Percentiles rank a stretch among this genome's conserved stretches.
Evolutionary conservation across 1,140 invertebrate species (phyloP).

Genomic region (Drosophila rhopaloa): DNA sequence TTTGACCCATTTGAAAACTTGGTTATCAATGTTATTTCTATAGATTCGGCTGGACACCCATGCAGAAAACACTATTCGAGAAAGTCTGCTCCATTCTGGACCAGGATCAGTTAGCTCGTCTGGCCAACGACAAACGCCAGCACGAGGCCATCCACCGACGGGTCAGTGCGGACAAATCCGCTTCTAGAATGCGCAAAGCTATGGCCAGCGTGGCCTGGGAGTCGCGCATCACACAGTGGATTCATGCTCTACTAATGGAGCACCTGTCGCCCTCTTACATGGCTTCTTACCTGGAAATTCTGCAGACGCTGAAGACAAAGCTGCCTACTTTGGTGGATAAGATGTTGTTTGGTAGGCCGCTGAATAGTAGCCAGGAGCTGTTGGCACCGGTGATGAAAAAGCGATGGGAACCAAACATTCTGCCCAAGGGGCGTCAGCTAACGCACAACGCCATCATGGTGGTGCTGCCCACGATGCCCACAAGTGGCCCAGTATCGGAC

Average conservation of each 20-base stretch:
- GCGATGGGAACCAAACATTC: constrained; percentile 90
- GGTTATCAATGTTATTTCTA: not conserved
- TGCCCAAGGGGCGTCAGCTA: constrained; percentile 87
- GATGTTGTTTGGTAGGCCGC: constrained; percentile 87
- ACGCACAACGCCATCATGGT: constrained; percentile 90
- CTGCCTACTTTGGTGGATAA: constrained; percentile 92
- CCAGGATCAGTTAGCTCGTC: constrained; percentile 88
- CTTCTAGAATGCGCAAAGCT: constrained; percentile 88
- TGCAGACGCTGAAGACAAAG: constrained; percentile 91
- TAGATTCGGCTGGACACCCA: constrained; percentile 88
- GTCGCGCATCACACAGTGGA: constrained; percentile 90
- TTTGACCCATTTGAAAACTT: no score
- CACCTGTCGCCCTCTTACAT: constrained; percentile 89
- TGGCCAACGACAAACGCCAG: constrained; percentile 86
- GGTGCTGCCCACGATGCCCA: constrained; percentile 88
- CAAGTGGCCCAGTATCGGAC: constrained; percentile 85
- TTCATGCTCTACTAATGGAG: constrained; percentile 91
- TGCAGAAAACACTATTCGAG: constrained; percentile 89
- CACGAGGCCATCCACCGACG: constrained; percentile 89
- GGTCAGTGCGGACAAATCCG: constrained; percentile 89
- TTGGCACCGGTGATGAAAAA: constrained; percentile 89
- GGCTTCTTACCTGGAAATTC: constrained; percentile 91
- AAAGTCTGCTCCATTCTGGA: constrained; percentile 89
- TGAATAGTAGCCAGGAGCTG: constrained; percentile 86
- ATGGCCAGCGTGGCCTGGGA: constrained; percentile 90